Evolutionary conservation across 2,113 vertebrate species (phyloP), one percentile per base, ranked within the genome.

Genomic region (Oreochromis niloticus): DNA sequence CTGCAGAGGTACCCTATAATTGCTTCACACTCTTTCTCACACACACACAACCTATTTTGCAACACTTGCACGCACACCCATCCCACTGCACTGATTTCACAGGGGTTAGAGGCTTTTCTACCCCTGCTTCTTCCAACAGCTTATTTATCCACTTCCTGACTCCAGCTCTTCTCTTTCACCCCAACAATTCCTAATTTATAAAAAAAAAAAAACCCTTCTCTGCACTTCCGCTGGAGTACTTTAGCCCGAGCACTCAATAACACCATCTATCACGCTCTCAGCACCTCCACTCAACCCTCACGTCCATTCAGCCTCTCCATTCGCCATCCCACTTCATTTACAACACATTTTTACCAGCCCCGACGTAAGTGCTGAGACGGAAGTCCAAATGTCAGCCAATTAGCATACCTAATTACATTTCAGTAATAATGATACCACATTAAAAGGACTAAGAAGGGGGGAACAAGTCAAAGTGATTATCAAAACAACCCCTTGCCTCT

Each of bases 401-500:
- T 96, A 96, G 93, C 95, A 95, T 95, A 86, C 93, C 94, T 96
- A 96, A 97, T 96, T 96, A 92, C 95, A 95, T 94, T 95, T 95
- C 94, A 92, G 93, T 91, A 93, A 93, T 95, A 95, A 96, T 95
- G 94, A 94, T 93, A 89, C 93, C 90, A 90, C 92, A 95, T 93
- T 95, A 91, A 95, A 92, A 91, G 93, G 94, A 93, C 88, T 80
- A 82, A 90, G 91, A 94, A 93, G 93, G 91, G 85, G 85, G 86
- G 94, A 95, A 96, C 96, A 96, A 96, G 95, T 95, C 93, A 93
- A 92, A 91, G 92, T 97, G 95, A 97, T 96, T 96, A 95, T 89
- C 92, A 94, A 94, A 94, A 92, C 94, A 90, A 80, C 86, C 91
- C 89, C 84, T 89, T 94, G 91, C 92, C 87, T 92, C 89, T 92